Conservation (phyloP, 92 coral and sea anemone species). For the Metridium senile region DNA sequence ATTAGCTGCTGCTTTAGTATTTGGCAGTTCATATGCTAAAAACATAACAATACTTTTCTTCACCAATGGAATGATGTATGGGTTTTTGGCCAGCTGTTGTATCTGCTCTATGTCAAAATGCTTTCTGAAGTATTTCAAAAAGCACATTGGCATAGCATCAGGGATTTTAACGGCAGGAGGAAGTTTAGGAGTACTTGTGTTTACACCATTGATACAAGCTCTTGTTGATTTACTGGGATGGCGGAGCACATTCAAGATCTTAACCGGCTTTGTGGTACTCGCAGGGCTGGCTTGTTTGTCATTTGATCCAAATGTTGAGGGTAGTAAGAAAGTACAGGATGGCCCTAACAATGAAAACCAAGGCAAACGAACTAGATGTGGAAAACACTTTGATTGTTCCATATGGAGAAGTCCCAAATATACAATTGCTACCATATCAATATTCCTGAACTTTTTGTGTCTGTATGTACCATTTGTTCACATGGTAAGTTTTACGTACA, state of each 20-base stretch:
- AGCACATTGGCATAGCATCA: conserved; percentile 34
- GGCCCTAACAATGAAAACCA: not conserved
- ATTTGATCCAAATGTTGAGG: conserved; percentile 32
- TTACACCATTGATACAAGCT: conserved; percentile 31
- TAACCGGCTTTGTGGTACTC: conserved; percentile 13
- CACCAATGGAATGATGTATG: conserved; percentile 42
- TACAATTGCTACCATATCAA: conserved; percentile 11
- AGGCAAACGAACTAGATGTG: not conserved
- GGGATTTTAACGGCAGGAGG: conserved; percentile 42
- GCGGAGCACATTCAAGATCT: conserved; percentile 32
- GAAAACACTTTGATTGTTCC: conserved; percentile 13
- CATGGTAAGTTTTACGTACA: conserved; percentile 2
- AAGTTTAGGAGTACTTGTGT: conserved; percentile 33
- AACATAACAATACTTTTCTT: conserved; percentile 27
- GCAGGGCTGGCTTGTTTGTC: not conserved
- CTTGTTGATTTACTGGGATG: conserved; percentile 40
- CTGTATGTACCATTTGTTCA: conserved; percentile 19
- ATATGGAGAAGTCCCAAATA: conserved; percentile 26
- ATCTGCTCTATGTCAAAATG: conserved; percentile 18
- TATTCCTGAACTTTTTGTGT: conserved; percentile 15
- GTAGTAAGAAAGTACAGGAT: not conserved
- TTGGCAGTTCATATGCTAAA: conserved; percentile 37
- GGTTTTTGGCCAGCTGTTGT: conserved; percentile 39
- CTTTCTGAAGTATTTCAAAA: conserved; percentile 33
- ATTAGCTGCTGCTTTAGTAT: conserved; percentile 16